Evolutionary conservation across 2,113 vertebrate species (phyloP).

Genomic region (Plecturocebus donacophilus): DNA sequence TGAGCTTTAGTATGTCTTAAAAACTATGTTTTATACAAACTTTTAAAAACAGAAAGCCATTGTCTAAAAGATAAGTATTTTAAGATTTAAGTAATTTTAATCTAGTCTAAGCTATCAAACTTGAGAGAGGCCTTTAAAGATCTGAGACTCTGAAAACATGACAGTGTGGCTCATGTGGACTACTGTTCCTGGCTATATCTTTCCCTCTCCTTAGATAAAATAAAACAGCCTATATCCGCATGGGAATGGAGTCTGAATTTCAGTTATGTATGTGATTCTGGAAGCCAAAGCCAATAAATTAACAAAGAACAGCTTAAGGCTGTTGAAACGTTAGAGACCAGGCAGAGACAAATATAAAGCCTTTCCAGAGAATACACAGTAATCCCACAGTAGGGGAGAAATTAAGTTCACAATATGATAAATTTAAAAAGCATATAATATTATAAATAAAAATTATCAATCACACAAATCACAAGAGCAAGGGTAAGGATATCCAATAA

Average conservation of each 20-base stretch:
- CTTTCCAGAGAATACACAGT: not conserved
- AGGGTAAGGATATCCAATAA: not conserved
- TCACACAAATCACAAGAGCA: not conserved
- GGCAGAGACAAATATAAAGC: not conserved
- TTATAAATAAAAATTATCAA: not conserved
- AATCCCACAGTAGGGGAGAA: not conserved
- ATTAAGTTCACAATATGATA: not conserved
- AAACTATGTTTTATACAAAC: not conserved
- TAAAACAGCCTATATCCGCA: not conserved
- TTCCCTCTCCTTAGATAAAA: not conserved
- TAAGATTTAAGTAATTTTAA: not conserved
- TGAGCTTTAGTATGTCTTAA: not conserved
- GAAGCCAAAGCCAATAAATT: not conserved
- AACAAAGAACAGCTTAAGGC: not conserved
- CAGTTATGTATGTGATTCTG: not conserved
- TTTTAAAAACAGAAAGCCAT: not conserved
- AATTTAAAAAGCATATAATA: no score
- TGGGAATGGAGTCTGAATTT: not conserved
- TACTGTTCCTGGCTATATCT: not conserved
- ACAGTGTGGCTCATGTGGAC: not conserved
- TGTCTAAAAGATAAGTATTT: not conserved
- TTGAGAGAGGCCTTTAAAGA: not conserved
- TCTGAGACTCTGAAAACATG: not conserved
- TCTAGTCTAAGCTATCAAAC: not conserved
- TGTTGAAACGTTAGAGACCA: not conserved